Evolutionary conservation across 1,140 invertebrate genomes (phyloP).

Genomic region (Drosophila subpulchrella): DNA sequence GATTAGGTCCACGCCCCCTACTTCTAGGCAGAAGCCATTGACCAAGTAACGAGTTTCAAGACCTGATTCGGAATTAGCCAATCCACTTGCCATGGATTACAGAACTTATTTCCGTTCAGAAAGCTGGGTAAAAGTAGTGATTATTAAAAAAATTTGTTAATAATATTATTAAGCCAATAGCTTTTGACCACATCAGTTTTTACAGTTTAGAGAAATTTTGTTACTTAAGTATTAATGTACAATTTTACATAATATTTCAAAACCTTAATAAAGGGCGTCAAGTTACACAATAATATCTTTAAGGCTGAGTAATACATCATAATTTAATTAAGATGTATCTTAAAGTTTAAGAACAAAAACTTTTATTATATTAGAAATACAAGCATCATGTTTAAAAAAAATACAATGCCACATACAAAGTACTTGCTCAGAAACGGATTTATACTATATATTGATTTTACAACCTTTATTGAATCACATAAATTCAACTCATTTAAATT

Average conservation of each 20-base stretch:
- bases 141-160: neutral
- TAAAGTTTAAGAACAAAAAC: too few species aligned
- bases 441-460: neutral
- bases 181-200: neutral
- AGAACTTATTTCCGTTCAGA: neutral
- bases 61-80: slow-evolving; percentile 31
- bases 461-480: neutral
- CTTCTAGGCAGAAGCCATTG: slow-evolving; percentile 67
- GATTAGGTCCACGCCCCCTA: slow-evolving; percentile 35
- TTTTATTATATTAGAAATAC: too few species aligned
- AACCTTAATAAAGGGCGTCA: too few species aligned
- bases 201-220: neutral
- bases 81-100: slow-evolving; percentile 47
- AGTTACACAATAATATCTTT: too few species aligned
- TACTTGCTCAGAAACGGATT: neutral
- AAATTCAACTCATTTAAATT: slow-evolving; percentile 11
- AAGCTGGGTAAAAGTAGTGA: neutral
- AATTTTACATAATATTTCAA: too few species aligned
- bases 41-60: slow-evolving; percentile 71
- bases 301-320: too few species aligned
- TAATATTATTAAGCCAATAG: slow-evolving; percentile 3
- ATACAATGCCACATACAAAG: too few species aligned
- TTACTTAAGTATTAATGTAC: too few species aligned
- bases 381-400: neutral
- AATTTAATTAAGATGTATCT: too few species aligned